A percentile compares a stretch with the other conserved stretches of the same genome.
Evolutionary conservation across 2,113 vertebrate genomes (phyloP).

Genomic region (Enhydra lutris): DNA sequence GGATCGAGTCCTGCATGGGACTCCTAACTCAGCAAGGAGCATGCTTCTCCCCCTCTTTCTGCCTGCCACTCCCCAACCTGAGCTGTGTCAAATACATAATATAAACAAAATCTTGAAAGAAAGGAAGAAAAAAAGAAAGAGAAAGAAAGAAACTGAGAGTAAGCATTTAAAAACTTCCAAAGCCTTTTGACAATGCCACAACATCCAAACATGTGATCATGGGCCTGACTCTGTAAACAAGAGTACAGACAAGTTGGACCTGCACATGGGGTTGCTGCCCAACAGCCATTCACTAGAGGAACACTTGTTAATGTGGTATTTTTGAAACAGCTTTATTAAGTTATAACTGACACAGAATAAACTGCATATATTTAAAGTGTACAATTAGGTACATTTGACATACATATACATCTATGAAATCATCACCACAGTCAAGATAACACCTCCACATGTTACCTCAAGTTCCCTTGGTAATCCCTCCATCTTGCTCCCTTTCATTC

Average conservation of each 20-base stretch:
- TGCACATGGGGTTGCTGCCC: rapidly evolving
- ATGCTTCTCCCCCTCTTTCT: no score
- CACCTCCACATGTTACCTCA: background rate
- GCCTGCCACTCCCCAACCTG: no score
- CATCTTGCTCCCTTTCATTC: background rate
- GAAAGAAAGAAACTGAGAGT: background rate
- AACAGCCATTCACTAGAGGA: rapidly evolving
- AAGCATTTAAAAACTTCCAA: background rate
- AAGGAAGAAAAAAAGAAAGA: no score
- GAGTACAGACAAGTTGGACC: background rate
- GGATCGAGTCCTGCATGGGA: no score
- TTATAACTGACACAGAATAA: background rate
- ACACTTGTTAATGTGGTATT: background rate
- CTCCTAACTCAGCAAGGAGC: no score
- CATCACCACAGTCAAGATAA: background rate
- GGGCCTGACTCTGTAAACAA: background rate
- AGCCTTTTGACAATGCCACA: background rate
- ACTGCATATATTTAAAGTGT: no score
- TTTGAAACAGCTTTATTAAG: background rate
- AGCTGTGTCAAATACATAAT: no score
- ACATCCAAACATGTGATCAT: background rate
- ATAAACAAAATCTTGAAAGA: no score
- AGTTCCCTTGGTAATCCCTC: background rate
- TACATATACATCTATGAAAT: background rate
- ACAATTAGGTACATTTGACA: background rate